Base-by-base conservation (phyloP, 2,888 invertebrate genomes). In the Seira musarum region DNA sequence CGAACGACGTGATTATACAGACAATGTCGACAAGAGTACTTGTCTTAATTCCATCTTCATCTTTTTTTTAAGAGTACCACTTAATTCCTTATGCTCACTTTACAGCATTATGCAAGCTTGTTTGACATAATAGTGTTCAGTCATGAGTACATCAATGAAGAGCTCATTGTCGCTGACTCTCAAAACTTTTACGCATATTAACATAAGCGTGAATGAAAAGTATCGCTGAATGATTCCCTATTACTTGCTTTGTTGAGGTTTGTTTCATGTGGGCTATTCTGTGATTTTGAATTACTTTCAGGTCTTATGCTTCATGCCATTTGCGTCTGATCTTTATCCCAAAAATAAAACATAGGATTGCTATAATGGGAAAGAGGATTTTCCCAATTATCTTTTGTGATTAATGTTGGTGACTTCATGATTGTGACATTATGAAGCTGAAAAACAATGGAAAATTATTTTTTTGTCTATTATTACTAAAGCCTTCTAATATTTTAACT, bases 61-160 rank as follows among this genome's bases (percentile, higher is more conserved):
- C 53, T 53, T 17, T 53, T 40, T 13, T 53, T 53, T 3, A 53
- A 53, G 53, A 53, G 53, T 15, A 53, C 53, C 53, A 53, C 53
- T 53, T 53, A 53, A 53, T 53, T 53, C 53, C 13, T 53, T 8
- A 30, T 53, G 53, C 53, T 53, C 53, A 53, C 53, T 53, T 53
- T 53, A 53, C 15, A 53, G n/a, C 53, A 53, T 53, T 53, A 15
- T 53, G 53, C 40, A 13, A 40, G n/a, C n/a, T n/a, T 30, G 3
- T 53, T 15, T 3, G 53, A 13, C 13, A 15, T 53, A 53, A 17
- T 3, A 53, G 53, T 53, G 53, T 8, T 30, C 30, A 30, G 6
- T 53, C 15, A 15, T 53, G 15, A 30, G 30, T 30, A 8, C 13
- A 53, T 53, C 17, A 15, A 53, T 53, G 53, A 53, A 53, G 53